Conservation (phyloP, 2,797 vertebrate genomes). For the Pangasius krempfi region DNA sequence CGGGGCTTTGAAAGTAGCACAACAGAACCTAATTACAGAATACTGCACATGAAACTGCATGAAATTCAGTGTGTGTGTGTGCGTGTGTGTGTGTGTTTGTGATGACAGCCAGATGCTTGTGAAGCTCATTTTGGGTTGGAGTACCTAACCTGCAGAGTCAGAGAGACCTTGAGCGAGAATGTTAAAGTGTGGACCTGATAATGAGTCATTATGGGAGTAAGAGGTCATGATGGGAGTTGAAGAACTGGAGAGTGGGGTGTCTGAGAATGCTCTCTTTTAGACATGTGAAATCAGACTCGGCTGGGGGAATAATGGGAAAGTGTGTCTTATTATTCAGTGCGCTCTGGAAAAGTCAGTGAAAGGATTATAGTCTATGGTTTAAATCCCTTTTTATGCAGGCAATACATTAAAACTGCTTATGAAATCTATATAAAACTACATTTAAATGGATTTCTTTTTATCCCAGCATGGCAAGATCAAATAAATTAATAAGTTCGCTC, state of each 20-base stretch:
- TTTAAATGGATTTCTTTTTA: background rate
- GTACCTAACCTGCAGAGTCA: conserved; percentile 35
- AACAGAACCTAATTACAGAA: conserved; percentile 61
- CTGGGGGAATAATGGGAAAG: conserved; percentile 35
- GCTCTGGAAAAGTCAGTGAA: background rate
- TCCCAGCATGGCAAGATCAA: background rate
- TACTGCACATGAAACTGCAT: conserved; percentile 23
- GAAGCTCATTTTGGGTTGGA: conserved; percentile 38
- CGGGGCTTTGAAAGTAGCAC: conserved; percentile 46
- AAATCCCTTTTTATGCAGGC: conserved; percentile 19
- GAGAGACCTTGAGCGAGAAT: conserved; percentile 25
- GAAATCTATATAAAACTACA: background rate
- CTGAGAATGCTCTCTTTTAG: conserved; percentile 36
- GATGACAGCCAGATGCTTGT: conserved; percentile 22
- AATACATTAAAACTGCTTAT: background rate
- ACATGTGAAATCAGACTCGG: conserved; percentile 42
- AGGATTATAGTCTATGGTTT: conserved; percentile 1
- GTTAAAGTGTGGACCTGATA: conserved; percentile 31
- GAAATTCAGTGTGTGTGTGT: conserved; percentile 19
- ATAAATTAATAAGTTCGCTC: background rate
- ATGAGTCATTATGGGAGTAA: conserved; percentile 44
- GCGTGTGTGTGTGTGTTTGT: conserved; percentile 35
- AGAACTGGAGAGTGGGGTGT: conserved; percentile 19
- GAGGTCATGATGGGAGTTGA: conserved; percentile 38
- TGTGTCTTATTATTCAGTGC: conserved; percentile 34